phyloP scores from a whole-genome alignment of 2,888 invertebrate species.

The Polydrusus cervinus region DNA sequence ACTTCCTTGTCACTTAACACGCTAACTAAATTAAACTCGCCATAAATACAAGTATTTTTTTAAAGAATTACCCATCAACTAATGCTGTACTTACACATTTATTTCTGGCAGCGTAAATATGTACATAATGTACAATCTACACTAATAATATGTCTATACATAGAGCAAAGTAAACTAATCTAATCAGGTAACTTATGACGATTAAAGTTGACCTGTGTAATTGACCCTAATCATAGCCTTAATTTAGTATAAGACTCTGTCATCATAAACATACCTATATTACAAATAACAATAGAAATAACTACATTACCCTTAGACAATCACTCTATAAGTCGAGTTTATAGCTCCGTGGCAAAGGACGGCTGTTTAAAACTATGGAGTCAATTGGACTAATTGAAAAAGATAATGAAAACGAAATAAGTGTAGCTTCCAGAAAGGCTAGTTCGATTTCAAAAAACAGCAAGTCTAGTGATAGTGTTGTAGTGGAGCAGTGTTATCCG shows the following conservation, averaged over 20 bases:
- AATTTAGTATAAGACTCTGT: neutral
- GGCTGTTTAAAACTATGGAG: conserved; percentile 22
- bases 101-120: no score
- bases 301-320: neutral
- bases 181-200: neutral
- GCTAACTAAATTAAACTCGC: no score
- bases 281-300: no score
- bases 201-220: neutral
- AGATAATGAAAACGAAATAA: conserved; percentile 6
- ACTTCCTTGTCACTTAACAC: no score
- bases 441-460: neutral
- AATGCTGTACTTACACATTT: no score
- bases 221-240: neutral
- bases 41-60: no score
- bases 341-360: neutral
- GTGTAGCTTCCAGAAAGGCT: neutral
- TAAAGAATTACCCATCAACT: no score
- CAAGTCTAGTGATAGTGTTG: conserved; percentile 7
- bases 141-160: neutral
- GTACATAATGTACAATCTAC: no score
- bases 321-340: neutral
- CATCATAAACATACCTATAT: neutral
- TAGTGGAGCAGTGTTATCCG: conserved; percentile 37
- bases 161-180: neutral
- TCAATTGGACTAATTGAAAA: conserved; percentile 48